These are phyloP conservation scores for Tenodera sinensis DNA, from an alignment of 2,888 invertebrate genomes.

Conservation along the genomic window DNA sequence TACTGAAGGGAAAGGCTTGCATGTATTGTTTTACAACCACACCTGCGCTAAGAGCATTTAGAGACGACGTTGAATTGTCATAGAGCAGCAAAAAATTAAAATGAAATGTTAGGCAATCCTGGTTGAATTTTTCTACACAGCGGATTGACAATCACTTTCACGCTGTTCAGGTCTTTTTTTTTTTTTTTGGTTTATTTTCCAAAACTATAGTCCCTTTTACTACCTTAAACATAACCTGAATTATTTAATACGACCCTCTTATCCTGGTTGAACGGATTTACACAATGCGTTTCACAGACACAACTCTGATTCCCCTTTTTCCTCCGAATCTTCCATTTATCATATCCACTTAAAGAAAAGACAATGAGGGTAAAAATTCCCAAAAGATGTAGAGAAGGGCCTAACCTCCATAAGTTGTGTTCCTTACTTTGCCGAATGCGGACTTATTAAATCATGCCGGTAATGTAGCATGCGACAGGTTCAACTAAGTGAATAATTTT, in stretches of 20 bases:
- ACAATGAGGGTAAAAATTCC: background rate
- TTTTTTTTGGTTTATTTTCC: too few species aligned
- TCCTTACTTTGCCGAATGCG: background rate
- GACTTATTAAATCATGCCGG: conserved; percentile 32
- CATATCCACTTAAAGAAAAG: background rate
- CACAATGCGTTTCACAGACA: background rate
- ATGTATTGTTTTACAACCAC: too few species aligned
- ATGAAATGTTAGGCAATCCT: too few species aligned
- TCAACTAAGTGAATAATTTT: conserved; percentile 49
- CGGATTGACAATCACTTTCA: too few species aligned
- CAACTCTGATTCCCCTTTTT: background rate
- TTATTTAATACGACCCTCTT: background rate
- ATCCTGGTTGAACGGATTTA: background rate
- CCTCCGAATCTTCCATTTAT: background rate
- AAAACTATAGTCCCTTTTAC: too few species aligned
- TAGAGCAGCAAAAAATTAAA: too few species aligned
- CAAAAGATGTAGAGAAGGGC: background rate
- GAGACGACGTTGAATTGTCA: too few species aligned
- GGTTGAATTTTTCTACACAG: too few species aligned
- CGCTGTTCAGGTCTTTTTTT: too few species aligned
- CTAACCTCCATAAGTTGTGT: background rate
- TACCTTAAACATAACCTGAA: too few species aligned
- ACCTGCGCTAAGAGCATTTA: too few species aligned
- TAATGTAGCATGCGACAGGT: conserved; percentile 46
- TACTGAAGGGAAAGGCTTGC: too few species aligned